Evolutionary conservation across 2,797 vertebrate species (phyloP).

Genomic region (Triplophysa bombifrons): DNA sequence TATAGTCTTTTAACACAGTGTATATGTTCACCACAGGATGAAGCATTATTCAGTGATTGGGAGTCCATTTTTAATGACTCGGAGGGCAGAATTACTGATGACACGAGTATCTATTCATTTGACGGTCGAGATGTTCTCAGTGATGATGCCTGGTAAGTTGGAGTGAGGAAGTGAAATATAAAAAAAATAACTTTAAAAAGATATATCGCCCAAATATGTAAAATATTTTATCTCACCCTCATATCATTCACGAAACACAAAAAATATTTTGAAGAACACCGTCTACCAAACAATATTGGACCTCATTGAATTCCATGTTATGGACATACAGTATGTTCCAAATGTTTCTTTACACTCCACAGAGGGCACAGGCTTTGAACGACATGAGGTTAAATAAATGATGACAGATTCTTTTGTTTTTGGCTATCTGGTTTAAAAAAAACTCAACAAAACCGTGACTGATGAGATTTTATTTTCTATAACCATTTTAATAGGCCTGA

Average conservation of each 20-base stretch:
- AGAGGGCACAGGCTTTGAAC: too few species aligned
- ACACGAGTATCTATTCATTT: constrained; percentile 84
- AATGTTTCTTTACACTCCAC: too few species aligned
- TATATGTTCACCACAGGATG: constrained; percentile 75
- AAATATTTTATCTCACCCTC: too few species aligned
- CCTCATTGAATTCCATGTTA: too few species aligned
- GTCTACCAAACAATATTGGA: too few species aligned
- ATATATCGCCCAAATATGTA: too few species aligned
- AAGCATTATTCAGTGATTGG: constrained; percentile 89
- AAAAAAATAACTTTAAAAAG: neutral
- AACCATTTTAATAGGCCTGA: constrained; percentile 78
- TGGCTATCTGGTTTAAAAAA: neutral
- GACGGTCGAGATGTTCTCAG: constrained; percentile 85
- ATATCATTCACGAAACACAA: too few species aligned
- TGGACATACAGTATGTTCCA: too few species aligned
- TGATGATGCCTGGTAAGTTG: constrained; percentile 82
- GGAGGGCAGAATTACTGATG: constrained; percentile 72
- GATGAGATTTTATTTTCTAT: neutral
- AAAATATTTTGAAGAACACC: too few species aligned
- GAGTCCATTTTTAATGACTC: constrained; percentile 82
- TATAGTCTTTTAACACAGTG: neutral
- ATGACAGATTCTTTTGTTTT: too few species aligned
- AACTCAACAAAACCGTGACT: neutral
- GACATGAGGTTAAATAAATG: too few species aligned
- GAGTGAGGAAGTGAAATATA: neutral